A percentile compares a stretch with the other conserved stretches of the same genome.
Evolutionary conservation across 2,888 invertebrate genomes (phyloP).

Genomic region (Cylindroiulus punctatus): DNA sequence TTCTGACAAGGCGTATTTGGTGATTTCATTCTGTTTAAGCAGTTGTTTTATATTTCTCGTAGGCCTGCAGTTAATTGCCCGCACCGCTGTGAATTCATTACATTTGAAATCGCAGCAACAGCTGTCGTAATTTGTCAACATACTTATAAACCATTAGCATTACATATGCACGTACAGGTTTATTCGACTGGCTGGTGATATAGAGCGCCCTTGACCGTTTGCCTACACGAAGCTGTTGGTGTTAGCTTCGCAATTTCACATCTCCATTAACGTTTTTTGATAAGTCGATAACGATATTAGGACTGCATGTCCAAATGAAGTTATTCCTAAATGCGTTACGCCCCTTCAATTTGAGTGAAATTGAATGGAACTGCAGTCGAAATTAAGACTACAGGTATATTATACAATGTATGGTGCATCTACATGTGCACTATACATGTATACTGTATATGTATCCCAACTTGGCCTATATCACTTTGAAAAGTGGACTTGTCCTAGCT

Average conservation of each 20-base stretch:
- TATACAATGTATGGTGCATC: too few relatives aligned
- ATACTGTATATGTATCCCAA: too few relatives aligned
- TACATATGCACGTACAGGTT: background rate
- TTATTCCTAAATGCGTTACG: background rate
- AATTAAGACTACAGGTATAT: too few relatives aligned
- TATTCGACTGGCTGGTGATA: background rate
- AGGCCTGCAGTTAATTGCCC: background rate
- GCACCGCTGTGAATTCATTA: constrained; percentile 16
- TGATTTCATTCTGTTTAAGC: background rate
- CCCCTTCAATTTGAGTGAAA: too few relatives aligned
- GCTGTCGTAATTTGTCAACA: background rate
- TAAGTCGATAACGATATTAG: background rate
- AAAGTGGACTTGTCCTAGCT: too few relatives aligned
- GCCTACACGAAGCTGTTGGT: constrained; percentile 12
- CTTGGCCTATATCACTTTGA: too few relatives aligned
- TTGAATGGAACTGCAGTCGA: too few relatives aligned
- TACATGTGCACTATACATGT: too few relatives aligned
- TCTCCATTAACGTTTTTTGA: background rate
- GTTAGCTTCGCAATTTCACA: background rate
- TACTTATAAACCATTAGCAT: background rate
- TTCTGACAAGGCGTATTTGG: background rate
- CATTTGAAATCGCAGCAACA: background rate
- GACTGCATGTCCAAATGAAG: background rate
- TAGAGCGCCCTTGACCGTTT: background rate
- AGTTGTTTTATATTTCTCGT: background rate